These are phyloP conservation scores for Actinia tenebrosa DNA, from an alignment of 64 coral and sea anemone species.

Conservation along the genomic window DNA sequence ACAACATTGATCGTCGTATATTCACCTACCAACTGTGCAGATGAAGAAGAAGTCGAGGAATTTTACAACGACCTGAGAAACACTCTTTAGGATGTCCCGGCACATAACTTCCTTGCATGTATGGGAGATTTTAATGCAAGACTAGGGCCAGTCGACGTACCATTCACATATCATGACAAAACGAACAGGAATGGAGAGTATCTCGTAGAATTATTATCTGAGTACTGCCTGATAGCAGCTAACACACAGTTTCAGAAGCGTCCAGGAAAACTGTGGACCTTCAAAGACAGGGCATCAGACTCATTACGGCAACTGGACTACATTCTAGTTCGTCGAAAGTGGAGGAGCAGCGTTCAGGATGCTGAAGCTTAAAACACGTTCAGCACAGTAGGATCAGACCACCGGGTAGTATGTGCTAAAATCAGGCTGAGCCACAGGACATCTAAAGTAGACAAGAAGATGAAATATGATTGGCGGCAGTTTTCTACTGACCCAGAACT, in stretches of 20 bases:
- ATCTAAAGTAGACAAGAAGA: too few species aligned
- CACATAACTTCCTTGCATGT: conserved; percentile 26
- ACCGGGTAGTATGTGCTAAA: not conserved
- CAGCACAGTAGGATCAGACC: not conserved
- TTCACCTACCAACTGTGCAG: conserved; percentile 7
- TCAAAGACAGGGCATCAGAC: not conserved
- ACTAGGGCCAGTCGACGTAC: conserved; percentile 27
- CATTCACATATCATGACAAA: conserved; percentile 22
- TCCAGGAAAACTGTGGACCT: not conserved
- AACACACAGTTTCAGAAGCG: not conserved
- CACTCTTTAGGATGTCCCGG: not conserved
- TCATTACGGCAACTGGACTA: conserved; percentile 24
- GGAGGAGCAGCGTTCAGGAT: conserved; percentile 27
- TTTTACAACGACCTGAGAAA: not conserved
- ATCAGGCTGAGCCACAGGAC: not conserved
- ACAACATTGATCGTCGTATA: conserved; percentile 24
- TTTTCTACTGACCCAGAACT: too few species aligned
- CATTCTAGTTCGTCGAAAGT: conserved; percentile 4
- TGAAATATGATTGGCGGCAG: too few species aligned
- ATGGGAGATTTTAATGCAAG: conserved; percentile 41
- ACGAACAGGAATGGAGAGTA: conserved; percentile 14
- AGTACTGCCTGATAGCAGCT: not conserved
- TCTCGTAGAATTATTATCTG: not conserved
- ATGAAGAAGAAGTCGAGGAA: not conserved
- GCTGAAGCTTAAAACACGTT: conserved; percentile 24